Percentiles rank a stretch among this genome's conserved stretches.
Conservation (phyloP, 2,113 vertebrate species). For the Tricholaema leucomelas region DNA sequence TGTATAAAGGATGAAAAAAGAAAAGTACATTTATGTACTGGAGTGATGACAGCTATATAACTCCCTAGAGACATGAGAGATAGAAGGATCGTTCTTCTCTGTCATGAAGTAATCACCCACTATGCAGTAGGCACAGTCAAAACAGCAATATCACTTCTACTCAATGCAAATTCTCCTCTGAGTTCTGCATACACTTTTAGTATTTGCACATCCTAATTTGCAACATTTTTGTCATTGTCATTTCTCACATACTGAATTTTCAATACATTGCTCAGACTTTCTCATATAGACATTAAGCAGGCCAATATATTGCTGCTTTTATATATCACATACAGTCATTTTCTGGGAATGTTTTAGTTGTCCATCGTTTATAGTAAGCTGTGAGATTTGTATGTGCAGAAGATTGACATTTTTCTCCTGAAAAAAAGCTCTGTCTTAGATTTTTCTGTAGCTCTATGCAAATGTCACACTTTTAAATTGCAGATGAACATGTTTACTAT, state of each 20-base stretch:
- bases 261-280: neutral
- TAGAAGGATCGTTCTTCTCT: constrained; percentile 37
- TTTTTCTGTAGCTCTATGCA: neutral
- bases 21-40: neutral
- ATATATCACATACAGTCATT: neutral
- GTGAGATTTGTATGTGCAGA: neutral
- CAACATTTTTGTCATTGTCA: neutral
- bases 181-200: neutral
- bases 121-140: neutral
- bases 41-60: constrained; percentile 40
- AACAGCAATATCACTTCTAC: constrained; percentile 9
- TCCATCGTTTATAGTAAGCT: neutral
- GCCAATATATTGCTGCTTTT: neutral
- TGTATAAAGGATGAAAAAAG: constrained; percentile 29
- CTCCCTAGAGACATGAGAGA: constrained; percentile 20
- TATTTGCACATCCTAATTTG: neutral
- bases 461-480: neutral
- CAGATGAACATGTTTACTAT: neutral
- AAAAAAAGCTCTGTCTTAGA: neutral
- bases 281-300: neutral
- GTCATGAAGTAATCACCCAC: constrained; percentile 10
- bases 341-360: neutral
- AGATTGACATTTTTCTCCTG: neutral
- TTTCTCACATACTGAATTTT: constrained; percentile 3
- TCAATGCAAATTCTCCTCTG: constrained; percentile 20